Evolutionary conservation across 1,140 invertebrate genomes (phyloP).

Genomic region (Brachionus calyciflorus): DNA sequence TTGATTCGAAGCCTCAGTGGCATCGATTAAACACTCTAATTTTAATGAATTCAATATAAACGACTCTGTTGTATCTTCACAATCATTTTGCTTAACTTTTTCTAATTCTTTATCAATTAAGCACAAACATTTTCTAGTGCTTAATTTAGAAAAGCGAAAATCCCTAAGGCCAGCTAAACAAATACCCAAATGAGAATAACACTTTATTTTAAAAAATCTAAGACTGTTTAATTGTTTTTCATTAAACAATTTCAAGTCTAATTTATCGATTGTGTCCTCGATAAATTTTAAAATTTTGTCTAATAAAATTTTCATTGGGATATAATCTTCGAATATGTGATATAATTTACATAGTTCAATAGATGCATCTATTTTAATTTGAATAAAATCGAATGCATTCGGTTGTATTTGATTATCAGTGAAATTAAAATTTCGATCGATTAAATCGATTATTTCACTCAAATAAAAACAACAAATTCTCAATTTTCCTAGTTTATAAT

Average conservation of each 20-base stretch:
- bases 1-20: neutral
- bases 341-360: conserved; percentile 13
- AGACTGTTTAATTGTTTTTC: conserved; percentile 16
- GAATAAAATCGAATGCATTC: conserved; percentile 23
- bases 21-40: conserved; percentile 6
- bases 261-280: neutral
- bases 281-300: conserved; percentile 31
- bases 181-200: conserved; percentile 22
- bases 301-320: neutral
- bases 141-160: conserved; percentile 6
- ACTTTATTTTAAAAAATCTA: conserved; percentile 34
- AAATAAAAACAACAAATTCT: conserved; percentile 32
- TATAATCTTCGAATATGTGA: conserved; percentile 18
- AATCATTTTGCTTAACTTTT: neutral
- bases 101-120: neutral
- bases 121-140: conserved; percentile 23
- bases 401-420: neutral
- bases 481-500: conserved; percentile 30
- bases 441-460: conserved; percentile 27
- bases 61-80: neutral
- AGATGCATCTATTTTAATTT: conserved; percentile 41
- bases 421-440: conserved; percentile 24
- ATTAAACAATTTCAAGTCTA: neutral
- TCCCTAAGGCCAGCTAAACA: conserved; percentile 7
- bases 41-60: neutral